These are phyloP conservation scores for Zaprionus lineosus DNA, from an alignment of 2,888 invertebrate species.

Conservation along the genomic window DNA sequence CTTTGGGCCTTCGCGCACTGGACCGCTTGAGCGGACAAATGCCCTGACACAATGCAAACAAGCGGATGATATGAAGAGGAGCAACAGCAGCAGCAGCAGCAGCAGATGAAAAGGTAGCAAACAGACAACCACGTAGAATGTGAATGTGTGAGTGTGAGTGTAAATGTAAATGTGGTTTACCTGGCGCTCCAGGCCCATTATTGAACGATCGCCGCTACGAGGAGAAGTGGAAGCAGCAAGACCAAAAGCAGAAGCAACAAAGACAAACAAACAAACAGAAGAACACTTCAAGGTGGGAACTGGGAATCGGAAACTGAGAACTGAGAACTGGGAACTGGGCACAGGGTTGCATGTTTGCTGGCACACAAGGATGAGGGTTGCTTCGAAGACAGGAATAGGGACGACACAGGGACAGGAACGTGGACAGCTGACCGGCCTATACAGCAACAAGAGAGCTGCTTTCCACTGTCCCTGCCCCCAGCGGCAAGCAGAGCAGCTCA, in stretches of 20 bases:
- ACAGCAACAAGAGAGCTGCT: constrained; percentile 31
- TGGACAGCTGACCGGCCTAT: constrained; percentile 50
- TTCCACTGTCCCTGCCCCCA: constrained; percentile 25
- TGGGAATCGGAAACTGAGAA: too few species aligned
- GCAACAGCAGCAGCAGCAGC: constrained; percentile 5
- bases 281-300: too few species aligned
- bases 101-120: constrained; percentile 36
- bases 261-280: constrained; percentile 43
- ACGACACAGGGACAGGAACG: neutral
- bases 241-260: constrained; percentile 17
- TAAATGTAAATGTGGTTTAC: constrained; percentile 58
- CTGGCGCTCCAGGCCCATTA: constrained; percentile 68
- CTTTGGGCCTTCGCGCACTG: constrained; percentile 8
- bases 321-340: constrained; percentile 11
- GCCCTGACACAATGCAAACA: constrained; percentile 21
- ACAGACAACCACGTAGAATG: constrained; percentile 27
- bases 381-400: neutral
- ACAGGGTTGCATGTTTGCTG: constrained; percentile 53
- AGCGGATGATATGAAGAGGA: constrained; percentile 15
- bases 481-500: constrained; percentile 36
- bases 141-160: constrained; percentile 17
- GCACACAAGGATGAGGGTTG: constrained; percentile 45
- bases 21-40: constrained; percentile 43
- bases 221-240: constrained; percentile 7
- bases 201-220: constrained; percentile 54